Conservation (phyloP, 2,888 invertebrate species). For the Dryomyza anilis region DNA sequence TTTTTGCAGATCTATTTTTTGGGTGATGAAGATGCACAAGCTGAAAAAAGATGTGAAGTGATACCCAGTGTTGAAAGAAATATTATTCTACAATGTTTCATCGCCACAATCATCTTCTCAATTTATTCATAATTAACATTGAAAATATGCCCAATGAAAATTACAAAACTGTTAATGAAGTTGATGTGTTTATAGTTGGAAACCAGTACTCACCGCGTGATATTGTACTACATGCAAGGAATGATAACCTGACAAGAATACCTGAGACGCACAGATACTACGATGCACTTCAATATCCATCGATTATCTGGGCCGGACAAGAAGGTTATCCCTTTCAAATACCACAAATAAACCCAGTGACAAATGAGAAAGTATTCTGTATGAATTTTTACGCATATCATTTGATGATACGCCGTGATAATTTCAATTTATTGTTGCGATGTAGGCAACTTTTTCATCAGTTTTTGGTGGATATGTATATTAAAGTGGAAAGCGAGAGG, state of each 20-base stretch:
- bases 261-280: not conserved
- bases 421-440: slow-evolving; percentile 36
- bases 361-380: slow-evolving; percentile 17
- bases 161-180: slow-evolving; percentile 45
- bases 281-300: slow-evolving; percentile 21
- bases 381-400: slow-evolving; percentile 28
- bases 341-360: slow-evolving; percentile 14
- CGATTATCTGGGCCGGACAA: slow-evolving; percentile 25
- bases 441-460: slow-evolving; percentile 47
- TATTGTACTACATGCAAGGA: slow-evolving; percentile 6
- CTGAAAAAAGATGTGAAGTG: too few species aligned
- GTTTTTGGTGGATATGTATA: slow-evolving; percentile 52
- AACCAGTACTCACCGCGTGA: slow-evolving; percentile 40
- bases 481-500: slow-evolving; percentile 50
- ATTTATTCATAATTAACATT: not conserved
- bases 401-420: slow-evolving; percentile 19
- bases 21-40: not conserved
- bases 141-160: not conserved
- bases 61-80: too few species aligned
- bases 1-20: not conserved
- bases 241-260: not conserved
- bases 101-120: not conserved
- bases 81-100: too few species aligned
- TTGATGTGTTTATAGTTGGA: slow-evolving; percentile 48
- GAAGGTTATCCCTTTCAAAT: slow-evolving; percentile 24